Evolutionary conservation across 2,113 vertebrate species (phyloP), one percentile per base, ranked within the genome.

Genomic region (Engraulis encrasicolus): DNA sequence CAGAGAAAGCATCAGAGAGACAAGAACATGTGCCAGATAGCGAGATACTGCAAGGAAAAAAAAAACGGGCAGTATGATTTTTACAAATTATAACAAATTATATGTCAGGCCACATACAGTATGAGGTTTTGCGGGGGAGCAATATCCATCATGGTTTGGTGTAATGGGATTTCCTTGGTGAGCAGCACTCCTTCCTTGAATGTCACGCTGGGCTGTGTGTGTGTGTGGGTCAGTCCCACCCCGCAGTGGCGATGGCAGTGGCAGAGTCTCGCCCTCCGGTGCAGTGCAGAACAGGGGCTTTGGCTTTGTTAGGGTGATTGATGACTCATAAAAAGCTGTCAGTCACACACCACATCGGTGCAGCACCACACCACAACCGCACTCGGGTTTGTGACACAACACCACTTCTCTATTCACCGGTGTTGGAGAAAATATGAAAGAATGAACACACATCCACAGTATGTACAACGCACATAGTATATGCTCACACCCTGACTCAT

Each of bases 121-220:
- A 92, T 92, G 90, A 93, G 91, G 86, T 91, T 94, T n/a, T n/a
- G n/a, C 90, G 83, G 78, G 78, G 85, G 84, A 79, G 86, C 84
- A 89, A 92, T 92, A 94, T 94, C 93, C 92, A 95, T 95, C 94
- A 94, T 93, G 92, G 90, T 95, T 94, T 93, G 92, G 87, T 89
- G 90, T 95, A 94, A 94, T 95, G 87, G 92, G 92, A 93, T 95
- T 94, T 93, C 90, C 91, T 92, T 90, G 86, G 92, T 93, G 92
- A 94, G 91, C 85, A 90, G 88, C 90, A 92, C 87, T 94, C 91
- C 89, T 91, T 92, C 86, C 85, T 88, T 93, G 92, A 94, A 94
- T 94, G 94, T 94, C 94, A 93, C 85, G 58, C 87, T 82, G 89
- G 92, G 91, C 92, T 86, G 88, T 86, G 89, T 93, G 93, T 95